phyloP scores from a whole-genome alignment of 1,140 invertebrate species.

The Amyelois transitella region DNA sequence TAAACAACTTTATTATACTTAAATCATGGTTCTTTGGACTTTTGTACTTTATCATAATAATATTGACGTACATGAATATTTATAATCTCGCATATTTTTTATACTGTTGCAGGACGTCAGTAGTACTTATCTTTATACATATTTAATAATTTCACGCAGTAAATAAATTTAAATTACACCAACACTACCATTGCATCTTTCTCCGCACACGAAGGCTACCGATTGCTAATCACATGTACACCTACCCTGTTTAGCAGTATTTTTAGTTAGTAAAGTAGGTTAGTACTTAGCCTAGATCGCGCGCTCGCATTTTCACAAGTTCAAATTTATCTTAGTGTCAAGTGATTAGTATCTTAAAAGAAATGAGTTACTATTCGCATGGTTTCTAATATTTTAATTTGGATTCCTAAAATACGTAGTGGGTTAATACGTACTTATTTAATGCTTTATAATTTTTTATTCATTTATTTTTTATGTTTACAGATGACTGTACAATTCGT shows the following conservation, averaged over 20 bases:
- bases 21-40: too few relatives aligned
- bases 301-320: neutral
- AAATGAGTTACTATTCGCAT: neutral
- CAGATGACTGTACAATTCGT: neutral
- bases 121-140: too few relatives aligned
- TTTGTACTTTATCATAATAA: too few relatives aligned
- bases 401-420: neutral
- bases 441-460: neutral
- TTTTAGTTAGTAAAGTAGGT: slow-evolving; percentile 61
- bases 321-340: neutral
- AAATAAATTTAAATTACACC: neutral
- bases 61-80: too few relatives aligned
- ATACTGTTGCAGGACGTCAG: too few relatives aligned
- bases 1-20: too few relatives aligned
- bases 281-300: slow-evolving; percentile 14
- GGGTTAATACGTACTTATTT: neutral
- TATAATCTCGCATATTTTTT: too few relatives aligned
- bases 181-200: neutral
- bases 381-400: neutral
- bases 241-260: slow-evolving; percentile 62
- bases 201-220: slow-evolving; percentile 39
- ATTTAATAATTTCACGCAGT: too few relatives aligned
- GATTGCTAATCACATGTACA: slow-evolving; percentile 61
- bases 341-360: neutral
- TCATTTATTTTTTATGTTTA: neutral